Conservation (phyloP, 2,797 vertebrate genomes). For the Xenops minutus region DNA sequence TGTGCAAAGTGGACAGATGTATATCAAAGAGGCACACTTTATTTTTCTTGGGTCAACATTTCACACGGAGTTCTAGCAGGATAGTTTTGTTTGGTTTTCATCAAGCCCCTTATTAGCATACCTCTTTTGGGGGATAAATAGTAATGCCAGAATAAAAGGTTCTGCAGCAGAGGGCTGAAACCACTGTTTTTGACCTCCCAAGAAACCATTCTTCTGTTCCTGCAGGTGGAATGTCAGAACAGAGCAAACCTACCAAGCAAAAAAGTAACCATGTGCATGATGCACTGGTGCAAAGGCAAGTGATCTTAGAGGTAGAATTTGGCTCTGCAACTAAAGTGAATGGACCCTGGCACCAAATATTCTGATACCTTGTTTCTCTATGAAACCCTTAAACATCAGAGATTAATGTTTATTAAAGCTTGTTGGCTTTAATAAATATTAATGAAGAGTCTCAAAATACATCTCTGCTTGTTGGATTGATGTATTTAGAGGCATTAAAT, state of each 20-base stretch:
- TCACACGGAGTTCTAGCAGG: background rate
- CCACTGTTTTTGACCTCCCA: background rate
- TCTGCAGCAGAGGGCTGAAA: background rate
- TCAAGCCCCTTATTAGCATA: background rate
- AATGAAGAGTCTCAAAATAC: background rate
- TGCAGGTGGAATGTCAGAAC: background rate
- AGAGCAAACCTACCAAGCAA: background rate
- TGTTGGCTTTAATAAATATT: background rate
- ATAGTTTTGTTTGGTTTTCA: slow-evolving; percentile 30
- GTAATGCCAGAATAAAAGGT: background rate
- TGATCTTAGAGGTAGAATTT: background rate
- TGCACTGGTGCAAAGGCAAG: background rate
- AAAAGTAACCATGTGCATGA: rapidly evolving
- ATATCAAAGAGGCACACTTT: background rate
- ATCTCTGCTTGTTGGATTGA: background rate
- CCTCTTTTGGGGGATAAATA: background rate
- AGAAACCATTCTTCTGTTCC: background rate
- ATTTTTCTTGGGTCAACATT: slow-evolving; percentile 55
- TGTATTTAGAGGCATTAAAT: background rate
- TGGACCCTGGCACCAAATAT: rapidly evolving
- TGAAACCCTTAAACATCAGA: background rate
- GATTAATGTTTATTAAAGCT: no score
- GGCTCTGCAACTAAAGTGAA: background rate
- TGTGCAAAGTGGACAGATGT: slow-evolving; percentile 8
- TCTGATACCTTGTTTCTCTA: background rate